phyloP scores from a whole-genome alignment of 2,797 vertebrate species.

The Pagetopsis macropterus region DNA sequence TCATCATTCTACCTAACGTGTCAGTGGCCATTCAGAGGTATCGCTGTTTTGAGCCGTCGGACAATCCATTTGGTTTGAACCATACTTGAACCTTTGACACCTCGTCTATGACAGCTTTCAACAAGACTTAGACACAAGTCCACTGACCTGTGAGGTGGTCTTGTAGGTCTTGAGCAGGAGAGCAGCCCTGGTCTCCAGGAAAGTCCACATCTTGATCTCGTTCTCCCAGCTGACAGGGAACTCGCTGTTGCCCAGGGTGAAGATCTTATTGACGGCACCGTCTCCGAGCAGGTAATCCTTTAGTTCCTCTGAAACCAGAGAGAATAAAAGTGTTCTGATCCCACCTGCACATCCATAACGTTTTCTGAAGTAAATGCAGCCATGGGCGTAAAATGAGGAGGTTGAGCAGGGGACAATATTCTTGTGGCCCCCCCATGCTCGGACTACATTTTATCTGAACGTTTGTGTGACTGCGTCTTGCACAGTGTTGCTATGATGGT shows the following conservation, averaged over 20 bases:
- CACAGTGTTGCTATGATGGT: no score
- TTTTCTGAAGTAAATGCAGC: no score
- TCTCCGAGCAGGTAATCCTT: conserved; percentile 94
- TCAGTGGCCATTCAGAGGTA: background rate
- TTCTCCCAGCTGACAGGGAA: conserved; percentile 99
- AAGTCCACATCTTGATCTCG: conserved; percentile 98
- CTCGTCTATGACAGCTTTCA: background rate
- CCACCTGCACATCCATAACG: no score
- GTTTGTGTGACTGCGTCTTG: no score
- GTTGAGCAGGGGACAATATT: no score
- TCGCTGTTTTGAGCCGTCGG: background rate
- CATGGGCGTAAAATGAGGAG: no score
- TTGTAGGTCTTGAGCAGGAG: conserved; percentile 97
- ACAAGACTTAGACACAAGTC: background rate
- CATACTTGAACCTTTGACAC: background rate
- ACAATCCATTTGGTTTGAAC: background rate
- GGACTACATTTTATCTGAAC: no score
- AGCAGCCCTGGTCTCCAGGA: conserved; percentile 94
- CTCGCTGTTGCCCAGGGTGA: conserved; percentile 94
- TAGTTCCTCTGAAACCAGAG: conserved; percentile 87
- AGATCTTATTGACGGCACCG: conserved; percentile 93
- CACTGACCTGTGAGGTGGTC: conserved; percentile 89
- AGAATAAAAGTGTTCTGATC: background rate
- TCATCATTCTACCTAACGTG: background rate
- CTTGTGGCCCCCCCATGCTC: no score